A percentile compares a stretch with the other conserved stretches of the same genome.
Conservation (phyloP, 2,888 invertebrate species). For the Odontothrips loti region DNA sequence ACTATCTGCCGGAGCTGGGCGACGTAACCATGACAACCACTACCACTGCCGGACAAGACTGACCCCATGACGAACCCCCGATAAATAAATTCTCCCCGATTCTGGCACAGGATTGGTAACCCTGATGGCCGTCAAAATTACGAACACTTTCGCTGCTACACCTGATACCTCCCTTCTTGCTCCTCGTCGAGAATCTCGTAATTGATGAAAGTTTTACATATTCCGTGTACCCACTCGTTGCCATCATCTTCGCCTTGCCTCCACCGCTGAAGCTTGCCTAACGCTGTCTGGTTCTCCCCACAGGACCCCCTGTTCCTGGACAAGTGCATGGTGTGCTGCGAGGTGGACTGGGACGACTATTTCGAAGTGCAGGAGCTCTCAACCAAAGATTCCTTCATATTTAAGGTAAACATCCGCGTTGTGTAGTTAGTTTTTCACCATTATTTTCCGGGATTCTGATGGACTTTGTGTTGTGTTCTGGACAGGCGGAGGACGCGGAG, state of each 20-base stretch:
- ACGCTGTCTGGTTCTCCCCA: constrained; percentile 33
- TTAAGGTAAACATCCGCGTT: constrained; percentile 64
- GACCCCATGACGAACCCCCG: background rate
- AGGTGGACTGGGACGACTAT: constrained; percentile 87
- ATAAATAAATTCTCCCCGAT: background rate
- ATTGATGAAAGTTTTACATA: too few relatives aligned
- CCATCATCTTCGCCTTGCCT: too few relatives aligned
- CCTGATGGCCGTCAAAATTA: background rate
- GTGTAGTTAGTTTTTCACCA: background rate
- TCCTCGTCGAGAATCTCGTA: too few relatives aligned
- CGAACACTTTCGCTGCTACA: too few relatives aligned
- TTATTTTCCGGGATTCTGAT: background rate
- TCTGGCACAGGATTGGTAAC: background rate
- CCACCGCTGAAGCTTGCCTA: background rate
- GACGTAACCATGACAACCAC: background rate
- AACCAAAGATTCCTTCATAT: constrained; percentile 88
- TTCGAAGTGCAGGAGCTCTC: constrained; percentile 93
- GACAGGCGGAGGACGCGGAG: constrained; percentile 83
- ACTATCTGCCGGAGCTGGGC: background rate
- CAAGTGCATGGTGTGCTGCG: constrained; percentile 81
- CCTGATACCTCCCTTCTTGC: too few relatives aligned
- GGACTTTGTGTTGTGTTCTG: constrained; percentile 37
- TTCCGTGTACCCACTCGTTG: too few relatives aligned
- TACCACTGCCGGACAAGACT: constrained; percentile 5
- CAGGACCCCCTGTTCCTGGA: constrained; percentile 85